Evolutionary conservation across 2,888 invertebrate species (phyloP), one percentile per base, ranked within the genome.

Genomic region (Boloria euphrosyne): DNA sequence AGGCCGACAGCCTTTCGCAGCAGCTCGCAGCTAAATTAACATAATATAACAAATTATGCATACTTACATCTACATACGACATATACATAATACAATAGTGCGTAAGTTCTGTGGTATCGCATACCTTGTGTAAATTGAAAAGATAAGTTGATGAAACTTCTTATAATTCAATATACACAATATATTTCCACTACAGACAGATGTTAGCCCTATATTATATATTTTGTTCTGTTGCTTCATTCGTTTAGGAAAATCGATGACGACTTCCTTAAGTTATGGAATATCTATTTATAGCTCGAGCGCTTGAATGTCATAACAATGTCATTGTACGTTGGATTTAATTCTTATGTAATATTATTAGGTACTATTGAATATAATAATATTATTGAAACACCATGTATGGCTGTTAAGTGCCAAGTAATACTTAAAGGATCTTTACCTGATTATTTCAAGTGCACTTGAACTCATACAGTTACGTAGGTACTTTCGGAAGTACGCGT

Each of bases 1-100:
- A 90, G 90, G 90, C 76, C 88, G 77, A 71, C 83, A 72, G 85
- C 89, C 87, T 89, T 89, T 89, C 88, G 82, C n/a, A n/a, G n/a
- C n/a, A n/a, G 86, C 80, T 84, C 76, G 72, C 76, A 71, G 71
- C 76, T 75, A 75, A 80, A 85, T 87, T 89, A 85, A 80, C 87
- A 87, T 88, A 85, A 82, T 84, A 81, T 80, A 82, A 84, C 80
- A 81, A 81, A 83, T 80, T 80, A 82, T 78, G 79, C 74, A 78
- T 79, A 75, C 62, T 65, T 72, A 72, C 62, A 65, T 63, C 43
- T 27, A 31, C 31, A 31, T 31, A 31, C 6, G 6, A 31, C 31
- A 31, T 66, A 64, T 59, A 66, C 57, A 57, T 49, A 51, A 54
- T 53, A 60, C 22, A 43, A 54, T 38, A 50, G 47, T 63, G 47